phyloP scores from a whole-genome alignment of 2,113 vertebrate genomes.

The Nymphicus hollandicus region DNA sequence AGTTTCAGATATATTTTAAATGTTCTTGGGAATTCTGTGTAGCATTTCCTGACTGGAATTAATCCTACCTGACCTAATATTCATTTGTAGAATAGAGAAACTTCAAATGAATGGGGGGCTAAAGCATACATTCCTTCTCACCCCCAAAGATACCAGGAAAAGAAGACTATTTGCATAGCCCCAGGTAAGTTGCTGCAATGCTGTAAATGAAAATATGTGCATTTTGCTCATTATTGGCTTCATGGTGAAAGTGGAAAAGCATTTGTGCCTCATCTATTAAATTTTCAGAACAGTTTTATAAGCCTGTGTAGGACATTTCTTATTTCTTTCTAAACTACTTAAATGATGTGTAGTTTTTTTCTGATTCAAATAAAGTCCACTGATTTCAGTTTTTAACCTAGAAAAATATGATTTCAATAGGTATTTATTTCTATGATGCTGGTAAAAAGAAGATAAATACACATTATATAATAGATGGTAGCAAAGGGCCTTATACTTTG shows the following conservation, averaged over 20 bases:
- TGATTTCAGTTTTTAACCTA: not conserved
- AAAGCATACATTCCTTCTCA: not conserved
- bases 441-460: not conserved
- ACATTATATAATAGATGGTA: not conserved
- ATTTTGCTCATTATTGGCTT: not conserved
- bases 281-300: not conserved
- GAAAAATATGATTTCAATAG: not conserved
- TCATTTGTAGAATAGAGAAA: not conserved
- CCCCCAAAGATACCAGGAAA: not conserved
- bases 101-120: not conserved
- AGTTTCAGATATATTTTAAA: not conserved
- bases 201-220: not conserved
- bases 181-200: not conserved
- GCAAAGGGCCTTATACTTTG: not conserved
- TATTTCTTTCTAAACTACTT: not conserved
- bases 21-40: not conserved
- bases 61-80: not conserved
- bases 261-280: not conserved
- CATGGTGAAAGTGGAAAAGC: not conserved
- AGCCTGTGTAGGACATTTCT: not conserved
- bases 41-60: not conserved
- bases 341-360: not conserved
- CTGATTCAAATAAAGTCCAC: not conserved
- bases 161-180: not conserved
- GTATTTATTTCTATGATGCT: not conserved